Evolutionary conservation across 2,888 invertebrate genomes (phyloP), one percentile per base, ranked within the genome.

Genomic region (Eupithecia dodoneata): DNA sequence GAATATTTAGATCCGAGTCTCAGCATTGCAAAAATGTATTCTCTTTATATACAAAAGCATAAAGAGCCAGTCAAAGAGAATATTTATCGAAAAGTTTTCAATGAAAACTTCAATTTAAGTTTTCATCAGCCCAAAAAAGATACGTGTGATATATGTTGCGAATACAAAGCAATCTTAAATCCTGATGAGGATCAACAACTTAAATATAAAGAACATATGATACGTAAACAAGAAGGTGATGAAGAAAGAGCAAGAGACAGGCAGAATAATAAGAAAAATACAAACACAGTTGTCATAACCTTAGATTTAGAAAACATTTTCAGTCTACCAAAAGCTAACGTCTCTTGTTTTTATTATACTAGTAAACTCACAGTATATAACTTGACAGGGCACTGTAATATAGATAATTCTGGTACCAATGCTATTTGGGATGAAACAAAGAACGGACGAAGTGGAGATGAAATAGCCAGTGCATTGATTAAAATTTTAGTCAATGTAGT

Each of bases 11-110:
- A 63, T 18, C 59, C 18, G 3, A 63, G 59, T 66, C 66, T 42
- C 42, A 42, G 42, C 42, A 66, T 66, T 66, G 15, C 66, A 12
- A 63, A 63, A 63, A n/a, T 63, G 59, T 63, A 63, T 63, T 18
- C 59, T 18, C 59, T 63, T 63, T 63, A 63, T 63, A 18, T 18
- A 18, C 6, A 63, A 18, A 18, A 18, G 18, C 18, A 18, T 63
- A 63, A 63, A 18, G 59, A 63, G 18, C 59, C 59, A 18, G 18
- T 63, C 7, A 63, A 63, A 30, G 59, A 63, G 18, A 63, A 52
- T 4, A 52, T 52, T 52, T 52, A 52, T 15, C 13, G 52, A 15
- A 52, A 52, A 52, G 52, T 52, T 13, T 52, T 52, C 4, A 52
- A 52, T 15, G 52, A 52, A 13, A 52, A 52, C 3, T 52, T 52